A percentile compares a stretch with the other conserved stretches of the same genome.
Evolutionary conservation across 2,797 vertebrate species (phyloP).

Genomic region (Crax fasciolata): DNA sequence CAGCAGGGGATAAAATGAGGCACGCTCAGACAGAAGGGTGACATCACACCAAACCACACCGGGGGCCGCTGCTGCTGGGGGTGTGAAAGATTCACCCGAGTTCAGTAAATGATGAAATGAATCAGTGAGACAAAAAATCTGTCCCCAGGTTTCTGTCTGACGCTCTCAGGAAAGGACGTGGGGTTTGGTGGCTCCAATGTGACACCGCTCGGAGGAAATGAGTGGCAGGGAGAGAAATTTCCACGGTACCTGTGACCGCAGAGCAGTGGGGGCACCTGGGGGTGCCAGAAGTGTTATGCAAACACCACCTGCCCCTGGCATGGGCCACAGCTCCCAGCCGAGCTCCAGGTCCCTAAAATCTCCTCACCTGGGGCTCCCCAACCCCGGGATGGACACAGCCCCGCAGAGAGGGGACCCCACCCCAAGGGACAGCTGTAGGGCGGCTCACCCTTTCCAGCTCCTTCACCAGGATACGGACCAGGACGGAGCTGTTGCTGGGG

Average conservation of each 20-base stretch:
- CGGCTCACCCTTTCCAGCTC: conserved; percentile 92
- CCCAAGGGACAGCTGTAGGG: background rate
- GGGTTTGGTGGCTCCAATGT: background rate
- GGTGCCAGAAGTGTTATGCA: background rate
- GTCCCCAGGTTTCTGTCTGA: background rate
- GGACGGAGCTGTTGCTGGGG: conserved; percentile 83
- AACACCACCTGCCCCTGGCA: background rate
- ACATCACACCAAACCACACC: background rate
- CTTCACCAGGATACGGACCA: conserved; percentile 90
- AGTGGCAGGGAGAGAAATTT: background rate
- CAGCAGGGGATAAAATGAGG: background rate
- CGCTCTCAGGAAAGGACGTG: background rate
- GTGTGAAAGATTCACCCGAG: background rate
- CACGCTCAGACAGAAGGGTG: background rate
- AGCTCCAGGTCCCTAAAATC: background rate
- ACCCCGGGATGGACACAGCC: background rate
- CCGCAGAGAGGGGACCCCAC: fast-evolving
- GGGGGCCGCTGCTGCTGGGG: fast-evolving
- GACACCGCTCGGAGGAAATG: background rate
- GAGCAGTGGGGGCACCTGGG: background rate
- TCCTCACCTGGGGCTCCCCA: too few species aligned
- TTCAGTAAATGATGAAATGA: background rate
- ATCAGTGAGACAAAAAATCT: background rate
- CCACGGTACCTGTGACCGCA: background rate
- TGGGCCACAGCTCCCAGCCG: background rate